Evolutionary conservation across 2,113 vertebrate species (phyloP).

Genomic region (Macquaria australasica): DNA sequence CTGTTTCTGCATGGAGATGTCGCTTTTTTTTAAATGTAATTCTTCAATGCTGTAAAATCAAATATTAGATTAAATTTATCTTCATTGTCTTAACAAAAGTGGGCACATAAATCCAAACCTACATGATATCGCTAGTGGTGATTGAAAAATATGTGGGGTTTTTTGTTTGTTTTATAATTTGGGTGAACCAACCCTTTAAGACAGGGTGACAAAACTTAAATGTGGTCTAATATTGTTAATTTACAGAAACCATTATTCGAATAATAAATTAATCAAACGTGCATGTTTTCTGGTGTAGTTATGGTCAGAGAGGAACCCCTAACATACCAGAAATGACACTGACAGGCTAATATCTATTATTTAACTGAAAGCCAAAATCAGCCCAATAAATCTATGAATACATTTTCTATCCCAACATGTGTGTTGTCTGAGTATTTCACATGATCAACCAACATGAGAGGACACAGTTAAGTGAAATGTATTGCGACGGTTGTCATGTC

Average conservation of each 20-base stretch:
- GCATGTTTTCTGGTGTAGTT: not conserved
- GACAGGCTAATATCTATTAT: not conserved
- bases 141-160: too few relatives aligned
- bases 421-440: not conserved
- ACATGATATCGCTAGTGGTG: too few relatives aligned
- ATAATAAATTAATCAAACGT: not conserved
- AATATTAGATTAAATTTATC: too few relatives aligned
- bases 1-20: not conserved
- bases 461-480: constrained; percentile 16
- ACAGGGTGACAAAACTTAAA: not conserved
- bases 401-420: constrained; percentile 1
- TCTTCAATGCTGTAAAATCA: not conserved
- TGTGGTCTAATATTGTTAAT: not conserved
- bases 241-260: not conserved
- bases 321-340: not conserved
- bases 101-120: too few relatives aligned
- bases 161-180: too few relatives aligned
- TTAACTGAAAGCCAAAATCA: not conserved
- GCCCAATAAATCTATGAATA: not conserved
- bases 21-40: not conserved
- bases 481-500: constrained; percentile 56
- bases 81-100: too few relatives aligned
- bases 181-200: not conserved
- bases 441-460: constrained; percentile 22
- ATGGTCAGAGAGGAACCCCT: not conserved